Evolutionary conservation across 2,113 vertebrate genomes (phyloP), one percentile per base, ranked within the genome.

Genomic region (Cheilinus undulatus): DNA sequence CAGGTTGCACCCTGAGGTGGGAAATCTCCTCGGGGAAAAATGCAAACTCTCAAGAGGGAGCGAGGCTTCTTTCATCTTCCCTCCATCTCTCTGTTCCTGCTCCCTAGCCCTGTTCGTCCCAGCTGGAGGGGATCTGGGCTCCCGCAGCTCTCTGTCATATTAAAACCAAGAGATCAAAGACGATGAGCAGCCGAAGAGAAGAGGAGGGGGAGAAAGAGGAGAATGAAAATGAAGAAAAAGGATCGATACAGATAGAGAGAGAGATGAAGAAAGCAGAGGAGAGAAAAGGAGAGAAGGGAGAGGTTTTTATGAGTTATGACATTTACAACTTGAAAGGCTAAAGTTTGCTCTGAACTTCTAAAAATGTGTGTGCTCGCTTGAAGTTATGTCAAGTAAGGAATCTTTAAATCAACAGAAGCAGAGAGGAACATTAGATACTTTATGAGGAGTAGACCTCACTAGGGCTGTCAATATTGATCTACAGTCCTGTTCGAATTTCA

Each of bases 101-200:
- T 66, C 64, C 30, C 58, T 60, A 59, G 20, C 27, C 50, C 50
- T 22, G 66, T 73, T 61, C 32, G 58, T 66, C 78, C 65, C 83
- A 79, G 87, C 78, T 83, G 83, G 80, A 77, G 28, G 68, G 27
- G 64, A 73, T 69, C 57, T 61, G 76, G 22, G 64, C 77, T 79
- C 75, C 84, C 49, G 46, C 51, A 30, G 68, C 45, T 75, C 63
- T 24, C 65, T 28, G 71, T 74, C 84, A 85, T 45, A 80, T 79
- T 71, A 58, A 86, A 88, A 84, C 69, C 77, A 10, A 62, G n/a
- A 88, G 75, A 86, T 82, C 76, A 88, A 74, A 88, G 73, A 62
- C 7, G 60, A 57, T 4, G 65, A 67, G 40, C 68, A 71, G 69
- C 14, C 1, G 34, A 49, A 30, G 43, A 58, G 48, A 59, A 23